Evolutionary conservation across 2,797 vertebrate genomes (phyloP).

Genomic region (Nasua narica): DNA sequence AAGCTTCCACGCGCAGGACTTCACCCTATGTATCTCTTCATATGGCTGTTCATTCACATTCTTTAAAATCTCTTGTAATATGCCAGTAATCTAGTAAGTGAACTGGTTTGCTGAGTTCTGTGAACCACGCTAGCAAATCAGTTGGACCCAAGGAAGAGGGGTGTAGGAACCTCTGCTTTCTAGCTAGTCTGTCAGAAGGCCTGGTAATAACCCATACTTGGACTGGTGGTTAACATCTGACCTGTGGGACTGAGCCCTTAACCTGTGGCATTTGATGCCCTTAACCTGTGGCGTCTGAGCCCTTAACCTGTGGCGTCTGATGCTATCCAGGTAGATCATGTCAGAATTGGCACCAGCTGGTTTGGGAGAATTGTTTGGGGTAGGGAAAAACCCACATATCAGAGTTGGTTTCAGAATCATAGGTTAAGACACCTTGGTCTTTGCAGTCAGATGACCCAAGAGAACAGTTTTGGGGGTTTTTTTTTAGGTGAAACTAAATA

Average conservation of each 20-base stretch:
- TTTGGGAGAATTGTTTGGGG: neutral
- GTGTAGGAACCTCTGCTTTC: neutral
- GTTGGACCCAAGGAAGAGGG: neutral
- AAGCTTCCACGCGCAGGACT: neutral
- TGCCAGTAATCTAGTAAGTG: neutral
- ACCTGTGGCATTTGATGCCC: neutral
- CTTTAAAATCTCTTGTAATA: neutral
- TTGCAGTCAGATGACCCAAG: neutral
- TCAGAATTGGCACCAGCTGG: neutral
- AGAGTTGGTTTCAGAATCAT: neutral
- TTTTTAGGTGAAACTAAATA: neutral
- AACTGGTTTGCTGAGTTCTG: neutral
- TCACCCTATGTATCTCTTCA: neutral
- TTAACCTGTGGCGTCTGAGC: too few relatives aligned
- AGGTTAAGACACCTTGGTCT: neutral
- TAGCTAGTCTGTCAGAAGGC: neutral
- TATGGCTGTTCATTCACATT: neutral
- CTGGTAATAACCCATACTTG: neutral
- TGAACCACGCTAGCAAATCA: neutral
- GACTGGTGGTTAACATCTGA: neutral
- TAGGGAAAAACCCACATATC: neutral
- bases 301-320: too few relatives aligned
- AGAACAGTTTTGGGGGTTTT: neutral
- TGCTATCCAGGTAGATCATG: neutral
- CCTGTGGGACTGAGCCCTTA: neutral